Percentiles rank a stretch among this genome's conserved stretches.
Evolutionary conservation across 2,888 invertebrate species (phyloP).

Genomic region (Elysia crispata): DNA sequence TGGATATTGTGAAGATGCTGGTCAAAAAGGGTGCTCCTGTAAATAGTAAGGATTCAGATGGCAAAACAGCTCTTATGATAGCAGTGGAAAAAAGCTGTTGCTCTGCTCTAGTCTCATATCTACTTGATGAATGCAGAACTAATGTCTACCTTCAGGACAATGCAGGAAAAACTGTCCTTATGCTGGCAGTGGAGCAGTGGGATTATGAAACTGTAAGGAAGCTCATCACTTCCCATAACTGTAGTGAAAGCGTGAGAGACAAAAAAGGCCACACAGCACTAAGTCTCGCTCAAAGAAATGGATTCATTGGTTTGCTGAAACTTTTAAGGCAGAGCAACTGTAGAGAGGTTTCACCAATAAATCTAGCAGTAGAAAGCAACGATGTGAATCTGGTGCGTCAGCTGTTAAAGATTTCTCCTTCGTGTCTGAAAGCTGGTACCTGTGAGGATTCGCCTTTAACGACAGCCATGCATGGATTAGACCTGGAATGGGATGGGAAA

Average conservation of each 20-base stretch:
- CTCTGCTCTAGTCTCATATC: conserved; percentile 15
- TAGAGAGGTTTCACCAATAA: background rate
- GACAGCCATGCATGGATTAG: conserved; percentile 2
- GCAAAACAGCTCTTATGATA: conserved; percentile 35
- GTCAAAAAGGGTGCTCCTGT: conserved; percentile 22
- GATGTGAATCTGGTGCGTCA: conserved; percentile 16
- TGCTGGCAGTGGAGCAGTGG: conserved; percentile 23
- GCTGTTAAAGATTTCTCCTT: conserved; percentile 20
- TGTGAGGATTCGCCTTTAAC: conserved; percentile 19
- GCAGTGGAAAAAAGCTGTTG: conserved; percentile 24
- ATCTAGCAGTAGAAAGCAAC: conserved; percentile 7
- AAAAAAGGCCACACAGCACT: conserved; percentile 1
- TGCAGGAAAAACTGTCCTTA: conserved; percentile 26
- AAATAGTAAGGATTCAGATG: conserved; percentile 6
- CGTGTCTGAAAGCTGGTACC: background rate
- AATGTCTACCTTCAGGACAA: conserved; percentile 33
- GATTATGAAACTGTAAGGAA: conserved; percentile 25
- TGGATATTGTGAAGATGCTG: conserved; percentile 30
- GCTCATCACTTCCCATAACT: background rate
- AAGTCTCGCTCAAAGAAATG: conserved; percentile 29
- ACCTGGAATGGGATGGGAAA: background rate
- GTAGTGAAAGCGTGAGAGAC: conserved; percentile 15
- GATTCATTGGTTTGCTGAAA: conserved; percentile 20
- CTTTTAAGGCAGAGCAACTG: background rate
- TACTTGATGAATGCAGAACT: background rate